These are phyloP conservation scores for Julus scanicus DNA, from an alignment of 2,888 invertebrate species.

Conservation along the genomic window DNA sequence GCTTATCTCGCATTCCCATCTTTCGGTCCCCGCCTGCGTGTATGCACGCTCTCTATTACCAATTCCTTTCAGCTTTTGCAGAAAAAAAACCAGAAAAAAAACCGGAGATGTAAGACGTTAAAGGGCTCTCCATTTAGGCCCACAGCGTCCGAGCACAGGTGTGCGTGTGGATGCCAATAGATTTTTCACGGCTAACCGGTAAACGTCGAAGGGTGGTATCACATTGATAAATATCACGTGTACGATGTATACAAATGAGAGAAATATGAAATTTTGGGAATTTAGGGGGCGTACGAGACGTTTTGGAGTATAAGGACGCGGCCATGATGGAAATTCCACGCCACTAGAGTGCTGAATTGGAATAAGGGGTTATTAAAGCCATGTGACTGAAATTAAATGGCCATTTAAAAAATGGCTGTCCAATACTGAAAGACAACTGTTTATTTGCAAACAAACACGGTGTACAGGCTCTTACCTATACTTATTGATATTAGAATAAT, in stretches of 20 bases:
- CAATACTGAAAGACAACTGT: no score
- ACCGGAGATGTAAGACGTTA: neutral
- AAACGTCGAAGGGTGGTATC: neutral
- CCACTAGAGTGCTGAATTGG: no score
- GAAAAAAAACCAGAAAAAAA: neutral
- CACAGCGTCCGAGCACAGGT: neutral
- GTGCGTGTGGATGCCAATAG: neutral
- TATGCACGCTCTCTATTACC: slow-evolving; percentile 18
- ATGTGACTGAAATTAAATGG: no score
- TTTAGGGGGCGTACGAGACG: no score
- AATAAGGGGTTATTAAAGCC: no score
- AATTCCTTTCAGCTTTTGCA: neutral
- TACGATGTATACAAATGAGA: neutral
- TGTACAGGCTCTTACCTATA: no score
- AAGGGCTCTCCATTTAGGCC: neutral
- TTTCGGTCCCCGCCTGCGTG: slow-evolving; percentile 40
- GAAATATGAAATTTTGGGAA: no score
- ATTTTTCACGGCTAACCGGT: neutral
- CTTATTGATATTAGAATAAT: no score
- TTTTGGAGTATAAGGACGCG: no score
- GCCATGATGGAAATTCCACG: no score
- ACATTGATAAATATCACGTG: neutral
- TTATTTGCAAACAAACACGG: no score
- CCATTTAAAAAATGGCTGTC: no score
- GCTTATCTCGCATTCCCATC: slow-evolving; percentile 55